phyloP scores from a whole-genome alignment of 2,113 vertebrate species.

The Bubo scandiacus region DNA sequence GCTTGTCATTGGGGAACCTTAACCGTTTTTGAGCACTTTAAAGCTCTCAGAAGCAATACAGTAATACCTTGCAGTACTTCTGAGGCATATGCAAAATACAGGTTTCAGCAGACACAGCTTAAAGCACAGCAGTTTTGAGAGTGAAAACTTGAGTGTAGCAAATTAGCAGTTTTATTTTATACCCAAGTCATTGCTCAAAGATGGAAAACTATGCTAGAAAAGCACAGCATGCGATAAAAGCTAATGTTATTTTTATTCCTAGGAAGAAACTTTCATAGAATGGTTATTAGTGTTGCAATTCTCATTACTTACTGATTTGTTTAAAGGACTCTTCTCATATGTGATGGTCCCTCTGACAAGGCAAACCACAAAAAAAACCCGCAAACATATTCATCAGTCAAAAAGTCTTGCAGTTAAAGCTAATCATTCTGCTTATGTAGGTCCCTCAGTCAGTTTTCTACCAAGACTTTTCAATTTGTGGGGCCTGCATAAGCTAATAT shows the following conservation, averaged over 20 bases:
- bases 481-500: neutral
- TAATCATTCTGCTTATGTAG: neutral
- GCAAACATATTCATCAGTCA: neutral
- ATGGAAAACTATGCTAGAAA: slow-evolving; percentile 27
- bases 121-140: neutral
- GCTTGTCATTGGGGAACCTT: neutral
- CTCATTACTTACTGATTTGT: neutral
- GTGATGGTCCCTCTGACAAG: neutral
- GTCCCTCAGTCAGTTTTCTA: neutral
- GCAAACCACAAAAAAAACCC: neutral
- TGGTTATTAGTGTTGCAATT: neutral
- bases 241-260: neutral
- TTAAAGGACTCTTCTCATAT: neutral
- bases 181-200: neutral
- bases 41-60: neutral
- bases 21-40: neutral
- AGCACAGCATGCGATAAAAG: neutral
- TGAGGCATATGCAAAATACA: neutral
- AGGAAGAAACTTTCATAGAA: neutral
- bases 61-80: neutral
- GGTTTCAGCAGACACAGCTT: neutral
- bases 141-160: neutral
- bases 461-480: neutral
- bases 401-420: neutral
- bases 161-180: slow-evolving; percentile 47